Conservation (phyloP, 2,888 invertebrate genomes). For the Merodon equestris region DNA sequence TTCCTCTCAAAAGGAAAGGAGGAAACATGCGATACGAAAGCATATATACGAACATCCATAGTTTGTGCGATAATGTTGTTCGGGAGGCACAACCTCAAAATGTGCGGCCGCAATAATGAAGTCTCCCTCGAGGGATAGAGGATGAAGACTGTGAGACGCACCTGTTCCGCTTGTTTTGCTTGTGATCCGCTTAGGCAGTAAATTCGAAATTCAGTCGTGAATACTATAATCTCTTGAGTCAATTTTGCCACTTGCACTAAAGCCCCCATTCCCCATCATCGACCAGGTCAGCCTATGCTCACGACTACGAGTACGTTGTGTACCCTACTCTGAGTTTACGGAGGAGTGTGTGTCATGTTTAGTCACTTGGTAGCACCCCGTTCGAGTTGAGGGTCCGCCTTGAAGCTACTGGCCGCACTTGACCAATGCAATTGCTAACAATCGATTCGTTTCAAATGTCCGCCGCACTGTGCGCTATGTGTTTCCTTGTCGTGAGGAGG, state of each 20-base stretch:
- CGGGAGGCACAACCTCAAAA: too few species aligned
- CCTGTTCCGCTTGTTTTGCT: background rate
- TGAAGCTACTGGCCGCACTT: slow-evolving; percentile 54
- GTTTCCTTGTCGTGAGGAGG: slow-evolving; percentile 34
- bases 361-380: slow-evolving; percentile 14
- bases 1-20: background rate
- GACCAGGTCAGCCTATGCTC: background rate
- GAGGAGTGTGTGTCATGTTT: background rate
- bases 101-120: too few species aligned
- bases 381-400: background rate
- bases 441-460: slow-evolving; percentile 56
- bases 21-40: too few species aligned
- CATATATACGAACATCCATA: too few species aligned
- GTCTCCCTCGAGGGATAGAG: background rate
- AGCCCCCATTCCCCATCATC: slow-evolving; percentile 16
- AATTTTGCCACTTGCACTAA: slow-evolving; percentile 61
- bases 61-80: too few species aligned
- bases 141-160: background rate
- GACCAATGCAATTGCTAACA: slow-evolving; percentile 56
- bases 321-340: too few species aligned
- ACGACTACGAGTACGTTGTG: slow-evolving; percentile 32
- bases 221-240: slow-evolving; percentile 45
- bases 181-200: slow-evolving; percentile 22
- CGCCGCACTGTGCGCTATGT: background rate
- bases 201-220: background rate